phyloP scores from a whole-genome alignment of 2,797 vertebrate genomes.

The Cyclura pinguis region DNA sequence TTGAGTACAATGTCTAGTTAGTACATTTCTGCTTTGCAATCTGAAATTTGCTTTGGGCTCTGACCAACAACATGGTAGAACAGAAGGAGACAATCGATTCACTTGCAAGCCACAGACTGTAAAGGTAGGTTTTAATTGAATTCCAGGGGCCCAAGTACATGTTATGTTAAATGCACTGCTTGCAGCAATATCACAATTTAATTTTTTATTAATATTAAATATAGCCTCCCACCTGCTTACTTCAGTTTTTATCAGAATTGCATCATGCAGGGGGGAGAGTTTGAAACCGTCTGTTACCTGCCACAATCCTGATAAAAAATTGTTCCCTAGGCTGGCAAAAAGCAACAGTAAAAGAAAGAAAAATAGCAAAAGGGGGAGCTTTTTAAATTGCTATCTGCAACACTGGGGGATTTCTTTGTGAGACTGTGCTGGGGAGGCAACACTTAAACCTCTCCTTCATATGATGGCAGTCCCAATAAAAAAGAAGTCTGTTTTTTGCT shows the following conservation, averaged over 20 bases:
- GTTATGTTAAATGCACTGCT: neutral
- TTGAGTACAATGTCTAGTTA: accelerated
- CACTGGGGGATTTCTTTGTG: neutral
- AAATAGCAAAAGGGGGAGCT: neutral
- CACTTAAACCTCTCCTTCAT: neutral
- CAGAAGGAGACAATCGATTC: conserved; percentile 16
- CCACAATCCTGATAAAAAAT: neutral
- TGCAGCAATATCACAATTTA: neutral
- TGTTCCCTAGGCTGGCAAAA: neutral
- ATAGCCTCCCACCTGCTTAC: neutral
- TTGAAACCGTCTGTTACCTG: neutral
- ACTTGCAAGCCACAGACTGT: neutral
- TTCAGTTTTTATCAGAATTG: conserved; percentile 12
- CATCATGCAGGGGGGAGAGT: neutral
- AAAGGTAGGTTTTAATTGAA: conserved; percentile 31
- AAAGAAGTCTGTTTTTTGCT: neutral
- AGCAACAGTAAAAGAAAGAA: neutral
- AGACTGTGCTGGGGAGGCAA: neutral
- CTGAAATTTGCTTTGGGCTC: neutral
- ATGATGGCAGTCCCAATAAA: neutral
- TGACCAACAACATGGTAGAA: neutral
- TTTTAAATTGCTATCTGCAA: neutral
- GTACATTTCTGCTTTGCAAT: neutral
- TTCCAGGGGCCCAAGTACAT: neutral
- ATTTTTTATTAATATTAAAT: conserved; percentile 10